phyloP scores from a whole-genome alignment of 2,113 vertebrate species.

The Eclectus roratus region DNA sequence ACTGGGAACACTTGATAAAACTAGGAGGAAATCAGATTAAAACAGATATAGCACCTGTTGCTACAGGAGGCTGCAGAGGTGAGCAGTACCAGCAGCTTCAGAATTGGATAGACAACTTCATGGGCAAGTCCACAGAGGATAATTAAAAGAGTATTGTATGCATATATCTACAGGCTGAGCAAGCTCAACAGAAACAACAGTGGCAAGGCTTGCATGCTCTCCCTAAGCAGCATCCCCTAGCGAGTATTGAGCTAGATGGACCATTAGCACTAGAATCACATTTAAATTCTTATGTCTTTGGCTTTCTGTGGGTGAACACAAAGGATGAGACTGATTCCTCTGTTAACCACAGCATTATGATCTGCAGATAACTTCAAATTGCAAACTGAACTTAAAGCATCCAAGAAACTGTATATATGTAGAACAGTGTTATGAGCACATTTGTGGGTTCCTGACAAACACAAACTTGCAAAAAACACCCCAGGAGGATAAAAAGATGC shows the following conservation, averaged over 20 bases:
- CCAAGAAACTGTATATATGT: rapidly evolving
- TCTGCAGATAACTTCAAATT: background rate
- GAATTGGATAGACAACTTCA: background rate
- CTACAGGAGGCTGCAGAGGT: background rate
- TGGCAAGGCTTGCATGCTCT: background rate
- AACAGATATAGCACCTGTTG: background rate
- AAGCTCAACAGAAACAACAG: background rate
- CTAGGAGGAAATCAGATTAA: background rate
- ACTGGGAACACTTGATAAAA: background rate
- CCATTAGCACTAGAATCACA: background rate
- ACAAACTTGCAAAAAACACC: background rate
- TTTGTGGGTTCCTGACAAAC: background rate
- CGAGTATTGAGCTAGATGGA: background rate
- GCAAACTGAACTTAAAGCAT: background rate
- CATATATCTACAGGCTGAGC: background rate
- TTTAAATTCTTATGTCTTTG: background rate
- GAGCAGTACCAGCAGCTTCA: background rate
- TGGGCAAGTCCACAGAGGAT: background rate
- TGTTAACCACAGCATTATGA: background rate
- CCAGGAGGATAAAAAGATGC: background rate
- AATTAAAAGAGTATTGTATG: background rate
- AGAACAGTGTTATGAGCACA: background rate
- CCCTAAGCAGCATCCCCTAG: background rate
- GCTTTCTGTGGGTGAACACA: background rate
- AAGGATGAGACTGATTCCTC: background rate